Evolutionary conservation across 2,888 invertebrate genomes (phyloP).

Genomic region (Tetramorium bicarinatum): DNA sequence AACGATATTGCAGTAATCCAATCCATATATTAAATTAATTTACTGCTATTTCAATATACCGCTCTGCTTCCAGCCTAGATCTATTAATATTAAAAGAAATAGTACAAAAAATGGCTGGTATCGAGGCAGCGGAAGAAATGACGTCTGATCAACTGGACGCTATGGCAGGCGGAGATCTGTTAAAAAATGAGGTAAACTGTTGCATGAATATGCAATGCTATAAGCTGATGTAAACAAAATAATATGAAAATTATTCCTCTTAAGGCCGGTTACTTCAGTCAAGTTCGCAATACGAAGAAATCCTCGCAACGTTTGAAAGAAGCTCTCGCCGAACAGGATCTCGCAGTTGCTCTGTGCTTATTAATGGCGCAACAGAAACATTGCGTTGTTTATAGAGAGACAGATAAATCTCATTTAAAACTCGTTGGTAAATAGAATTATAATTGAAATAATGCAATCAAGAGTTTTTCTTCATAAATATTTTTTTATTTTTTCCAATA

Average conservation of each 20-base stretch:
- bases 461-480: not conserved
- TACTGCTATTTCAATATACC: slow-evolving; percentile 1
- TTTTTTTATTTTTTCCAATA: slow-evolving; percentile 5
- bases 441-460: not conserved
- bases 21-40: not conserved
- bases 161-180: slow-evolving; percentile 98
- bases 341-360: slow-evolving; percentile 97
- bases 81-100: slow-evolving; percentile 98
- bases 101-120: slow-evolving; percentile 99
- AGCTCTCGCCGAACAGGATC: slow-evolving; percentile 96
- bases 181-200: slow-evolving; percentile 94
- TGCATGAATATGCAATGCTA: not conserved
- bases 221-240: slow-evolving; percentile 10
- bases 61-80: slow-evolving; percentile 90
- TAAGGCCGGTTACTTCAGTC: slow-evolving; percentile 97
- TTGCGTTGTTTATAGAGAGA: slow-evolving; percentile 96
- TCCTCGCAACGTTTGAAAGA: slow-evolving; percentile 98
- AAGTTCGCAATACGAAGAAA: slow-evolving; percentile 98
- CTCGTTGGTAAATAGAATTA: slow-evolving; percentile 90
- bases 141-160: slow-evolving; percentile 98
- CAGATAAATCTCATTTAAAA: slow-evolving; percentile 93
- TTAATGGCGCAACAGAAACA: slow-evolving; percentile 99
- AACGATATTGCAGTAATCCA: slow-evolving; percentile 1
- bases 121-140: slow-evolving; percentile 98
- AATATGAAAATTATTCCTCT: slow-evolving; percentile 1